Base-by-base conservation (phyloP, 2,113 vertebrate species). In the Anarhynchus alexandrinus region DNA sequence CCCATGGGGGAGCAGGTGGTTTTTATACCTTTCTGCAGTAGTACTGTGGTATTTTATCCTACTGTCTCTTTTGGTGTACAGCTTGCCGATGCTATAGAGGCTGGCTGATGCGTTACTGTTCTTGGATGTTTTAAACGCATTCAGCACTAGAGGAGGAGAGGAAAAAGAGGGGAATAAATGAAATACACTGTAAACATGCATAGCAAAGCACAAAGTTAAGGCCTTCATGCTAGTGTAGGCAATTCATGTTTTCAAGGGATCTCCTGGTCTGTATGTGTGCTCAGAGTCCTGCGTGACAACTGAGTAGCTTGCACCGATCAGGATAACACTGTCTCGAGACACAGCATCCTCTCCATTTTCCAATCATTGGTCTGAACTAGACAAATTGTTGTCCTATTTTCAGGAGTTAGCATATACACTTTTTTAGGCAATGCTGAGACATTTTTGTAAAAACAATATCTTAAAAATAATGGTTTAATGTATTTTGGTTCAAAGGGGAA, bases 61-160 rank as follows among this genome's bases (percentile, higher is more conserved):
- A 20, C 38, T 0, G 0, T n/a, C 32, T 79, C 42, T 38, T 47
- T 69, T 55, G 29, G 40, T 51, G 29, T n/a, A 34, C 16, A n/a
- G n/a, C 20, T 82, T 78, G 25, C 11, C 9, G 21, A 25, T 47
- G 38, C 66, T 81, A 22, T 5, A 27, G 61, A 2, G 15, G 7
- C 42, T 67, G 17, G 7, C 12, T 38, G 52, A 29, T 55, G 47
- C 70, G 36, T 78, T 86, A 6, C 61, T 70, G 79, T 74, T 23
- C 29, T n/a, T 80, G 27, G 30, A 9, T 65, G 11, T 69, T 82
- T 76, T 59, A 62, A 57, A 62, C 6, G 2, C 36, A 7, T 12
- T 66, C 25, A 43, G 43, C 21, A 19, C 15, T 45, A 54, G 55
- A 69, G 21, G 32, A 77, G 15, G 23, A 71, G 10, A 4, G 30